A percentile compares a stretch with the other conserved stretches of the same genome.
Conservation (phyloP, 2,888 invertebrate genomes). For the Amphiduros pacificus region DNA sequence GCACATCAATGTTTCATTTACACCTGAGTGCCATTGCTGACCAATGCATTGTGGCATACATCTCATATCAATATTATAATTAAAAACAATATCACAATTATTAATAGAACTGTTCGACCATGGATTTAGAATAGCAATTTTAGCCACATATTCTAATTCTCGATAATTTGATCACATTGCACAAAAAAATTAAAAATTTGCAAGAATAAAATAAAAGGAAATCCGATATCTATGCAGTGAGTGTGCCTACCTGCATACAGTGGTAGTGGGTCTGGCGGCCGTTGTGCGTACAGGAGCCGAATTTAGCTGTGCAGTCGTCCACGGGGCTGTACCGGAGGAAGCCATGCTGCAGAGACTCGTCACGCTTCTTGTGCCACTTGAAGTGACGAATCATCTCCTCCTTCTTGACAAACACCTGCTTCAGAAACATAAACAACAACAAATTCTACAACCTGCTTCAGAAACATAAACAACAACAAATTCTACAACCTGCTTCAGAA, state of each 20-base stretch:
- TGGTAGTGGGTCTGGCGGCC: constrained; percentile 95
- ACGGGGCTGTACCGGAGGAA: constrained; percentile 92
- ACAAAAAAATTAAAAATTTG: neutral
- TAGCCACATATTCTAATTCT: no score
- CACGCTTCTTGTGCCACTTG: constrained; percentile 99
- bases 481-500: no score
- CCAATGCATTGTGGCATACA: no score
- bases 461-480: no score
- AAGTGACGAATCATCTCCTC: constrained; percentile 98
- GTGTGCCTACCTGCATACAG: constrained; percentile 69
- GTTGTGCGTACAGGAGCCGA: constrained; percentile 82
- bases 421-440: constrained; percentile 1
- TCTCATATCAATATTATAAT: no score
- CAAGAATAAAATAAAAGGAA: neutral
- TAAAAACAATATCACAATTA: no score
- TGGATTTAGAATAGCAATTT: no score
- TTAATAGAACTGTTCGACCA: no score
- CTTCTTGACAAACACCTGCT: constrained; percentile 89
- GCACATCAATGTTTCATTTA: no score
- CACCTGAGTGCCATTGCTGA: no score
- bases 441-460: no score
- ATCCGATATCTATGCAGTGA: neutral
- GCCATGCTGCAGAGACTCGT: constrained; percentile 93
- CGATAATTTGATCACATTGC: neutral
- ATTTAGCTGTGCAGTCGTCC: constrained; percentile 89